These are phyloP conservation scores for Helicoverpa armigera DNA, from an alignment of 1,140 invertebrate species.

Conservation along the genomic window DNA sequence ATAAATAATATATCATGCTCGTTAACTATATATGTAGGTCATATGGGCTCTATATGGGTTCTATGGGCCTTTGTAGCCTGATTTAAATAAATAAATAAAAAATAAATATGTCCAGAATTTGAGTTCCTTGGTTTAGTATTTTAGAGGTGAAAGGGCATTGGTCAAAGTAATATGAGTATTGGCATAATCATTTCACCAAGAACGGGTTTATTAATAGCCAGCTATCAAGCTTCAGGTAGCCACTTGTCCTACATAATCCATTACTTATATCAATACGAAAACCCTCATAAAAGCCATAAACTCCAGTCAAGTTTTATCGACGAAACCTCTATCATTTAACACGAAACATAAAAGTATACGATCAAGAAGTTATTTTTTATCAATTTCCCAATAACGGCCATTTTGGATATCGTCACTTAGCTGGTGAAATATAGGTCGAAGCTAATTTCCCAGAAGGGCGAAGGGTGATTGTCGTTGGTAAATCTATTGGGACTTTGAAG, in stretches of 20 bases:
- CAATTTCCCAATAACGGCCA: slow-evolving; percentile 14
- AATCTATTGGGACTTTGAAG: slow-evolving; percentile 36
- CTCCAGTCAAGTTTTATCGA: slow-evolving; percentile 8
- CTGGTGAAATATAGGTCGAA: slow-evolving; percentile 29
- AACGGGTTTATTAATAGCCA: slow-evolving; percentile 1
- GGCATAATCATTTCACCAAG: background rate
- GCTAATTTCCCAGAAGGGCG: slow-evolving; percentile 39
- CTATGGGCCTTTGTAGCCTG: too few species aligned
- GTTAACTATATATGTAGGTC: too few species aligned
- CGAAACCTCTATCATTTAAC: slow-evolving; percentile 16
- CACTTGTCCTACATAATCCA: slow-evolving; percentile 22
- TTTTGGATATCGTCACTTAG: slow-evolving; percentile 22
- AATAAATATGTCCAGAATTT: too few species aligned
- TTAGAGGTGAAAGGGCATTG: background rate
- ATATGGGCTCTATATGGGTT: too few species aligned
- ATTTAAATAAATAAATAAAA: too few species aligned
- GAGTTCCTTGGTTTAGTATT: too few species aligned
- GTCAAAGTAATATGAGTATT: background rate
- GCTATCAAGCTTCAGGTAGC: background rate
- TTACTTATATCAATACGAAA: slow-evolving; percentile 1
- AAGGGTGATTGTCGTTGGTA: slow-evolving; percentile 26
- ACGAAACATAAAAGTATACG: background rate
- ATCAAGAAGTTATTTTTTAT: background rate
- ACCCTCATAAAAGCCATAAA: background rate
- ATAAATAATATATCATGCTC: too few species aligned